These are phyloP conservation scores for Barbus barbus DNA, from an alignment of 2,113 vertebrate species.

Conservation along the genomic window DNA sequence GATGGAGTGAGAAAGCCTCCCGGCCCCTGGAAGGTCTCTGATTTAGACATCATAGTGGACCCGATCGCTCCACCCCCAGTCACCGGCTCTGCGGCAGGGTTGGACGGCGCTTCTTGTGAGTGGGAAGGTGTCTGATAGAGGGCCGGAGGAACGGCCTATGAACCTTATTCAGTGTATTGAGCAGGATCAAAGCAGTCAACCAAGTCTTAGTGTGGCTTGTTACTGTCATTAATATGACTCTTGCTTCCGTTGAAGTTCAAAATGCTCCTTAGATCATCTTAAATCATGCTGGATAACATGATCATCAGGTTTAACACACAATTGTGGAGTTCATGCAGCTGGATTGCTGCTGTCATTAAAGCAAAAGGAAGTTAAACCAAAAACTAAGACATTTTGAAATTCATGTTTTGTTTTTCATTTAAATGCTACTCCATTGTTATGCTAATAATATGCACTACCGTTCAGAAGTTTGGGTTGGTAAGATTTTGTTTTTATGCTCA, in stretches of 20 bases:
- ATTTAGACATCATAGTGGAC: constrained; percentile 90
- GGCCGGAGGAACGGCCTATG: constrained; percentile 51
- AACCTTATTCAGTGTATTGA: constrained; percentile 59
- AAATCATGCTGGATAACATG: neutral
- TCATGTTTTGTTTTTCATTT: no score
- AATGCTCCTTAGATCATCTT: neutral
- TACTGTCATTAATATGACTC: neutral
- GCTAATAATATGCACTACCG: neutral
- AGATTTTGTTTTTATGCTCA: neutral
- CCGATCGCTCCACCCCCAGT: constrained; percentile 66
- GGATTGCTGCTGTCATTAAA: neutral
- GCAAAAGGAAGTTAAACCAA: no score
- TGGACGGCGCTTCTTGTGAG: constrained; percentile 79
- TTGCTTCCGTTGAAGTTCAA: neutral
- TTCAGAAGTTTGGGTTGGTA: neutral
- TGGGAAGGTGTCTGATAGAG: constrained; percentile 60
- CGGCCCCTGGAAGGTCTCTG: constrained; percentile 86
- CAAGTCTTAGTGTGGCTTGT: neutral
- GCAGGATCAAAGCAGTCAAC: constrained; percentile 46
- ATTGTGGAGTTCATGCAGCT: neutral
- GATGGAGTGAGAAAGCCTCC: constrained; percentile 81
- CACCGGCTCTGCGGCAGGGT: constrained; percentile 61
- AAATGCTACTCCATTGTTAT: neutral
- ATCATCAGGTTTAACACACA: neutral
- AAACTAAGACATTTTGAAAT: no score